Base-by-base conservation (phyloP, 2,797 vertebrate genomes). In the Knipowitschia caucasica region DNA sequence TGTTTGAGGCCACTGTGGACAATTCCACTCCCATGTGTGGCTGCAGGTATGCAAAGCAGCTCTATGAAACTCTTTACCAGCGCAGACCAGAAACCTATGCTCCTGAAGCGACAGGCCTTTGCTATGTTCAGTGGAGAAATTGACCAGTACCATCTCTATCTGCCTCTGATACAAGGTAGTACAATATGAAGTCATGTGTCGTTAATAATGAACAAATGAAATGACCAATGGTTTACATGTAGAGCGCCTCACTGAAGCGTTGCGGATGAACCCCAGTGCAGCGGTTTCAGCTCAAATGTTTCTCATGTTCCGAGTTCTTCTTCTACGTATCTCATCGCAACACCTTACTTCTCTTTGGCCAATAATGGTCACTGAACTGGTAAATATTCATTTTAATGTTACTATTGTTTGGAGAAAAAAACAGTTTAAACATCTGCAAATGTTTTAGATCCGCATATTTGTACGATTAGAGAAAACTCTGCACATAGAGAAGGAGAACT, bases 351-450 rank as follows among this genome's bases (percentile, higher is more conserved):
- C 95, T 0, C 71, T 99, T 43, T 98, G 97, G 96, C 97, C 97
- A 23, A 97, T 98, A 68, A 99, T 99, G 97, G 93, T 99, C 57
- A 98, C 96, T 44, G 97, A 99, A 75, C 62, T 99, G 90, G 96
- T 99, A 73, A 90, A 87, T 25, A 43, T n/a, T 43, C n/a, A 30
- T 7, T 30, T 7, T 30, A 30, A 2, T 30, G 3, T 30, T 3
- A 4, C 5, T n/a, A 12, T 4, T 14, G n/a, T 46, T 25, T 53
- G 1, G 39, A 29, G 9, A 11, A 1, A 18, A 15, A 38, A 3
- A 5, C 18, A 20, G 18, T 40, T 12, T 31, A 31, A 34, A 49
- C 30, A 1, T 1, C 47, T 69, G n/a, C 50, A 62, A 39, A 39
- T 39, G 36, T 72, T 76, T 53, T 79, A 99, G 96, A 94, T 98